Conservation (phyloP, 2,113 vertebrate genomes). For the Phylloscopus trochiloides region DNA sequence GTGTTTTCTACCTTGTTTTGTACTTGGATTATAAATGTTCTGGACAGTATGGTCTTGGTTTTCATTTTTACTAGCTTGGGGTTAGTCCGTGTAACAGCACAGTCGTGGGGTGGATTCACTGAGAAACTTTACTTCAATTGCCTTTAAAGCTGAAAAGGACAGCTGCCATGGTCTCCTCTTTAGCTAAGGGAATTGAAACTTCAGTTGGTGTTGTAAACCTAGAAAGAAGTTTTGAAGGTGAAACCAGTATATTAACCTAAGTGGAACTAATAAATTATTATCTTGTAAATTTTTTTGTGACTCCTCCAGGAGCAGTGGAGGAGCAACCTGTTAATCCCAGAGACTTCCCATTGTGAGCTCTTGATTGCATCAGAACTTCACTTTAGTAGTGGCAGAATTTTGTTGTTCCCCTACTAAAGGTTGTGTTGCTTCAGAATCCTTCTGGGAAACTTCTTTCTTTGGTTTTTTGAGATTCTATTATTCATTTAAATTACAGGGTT, state of each 20-base stretch:
- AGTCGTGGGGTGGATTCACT: background rate
- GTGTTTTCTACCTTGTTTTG: background rate
- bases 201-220: background rate
- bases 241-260: fast-evolving
- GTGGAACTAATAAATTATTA: background rate
- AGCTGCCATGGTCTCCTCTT: background rate
- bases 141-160: background rate
- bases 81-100: background rate
- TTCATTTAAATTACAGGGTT: background rate
- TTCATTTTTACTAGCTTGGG: fast-evolving
- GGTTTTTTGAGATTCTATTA: background rate
- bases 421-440: background rate
- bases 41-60: background rate
- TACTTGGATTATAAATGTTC: background rate
- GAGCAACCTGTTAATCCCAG: background rate
- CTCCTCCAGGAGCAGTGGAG: background rate
- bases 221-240: background rate
- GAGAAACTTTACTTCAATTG: background rate
- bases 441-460: background rate
- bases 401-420: background rate
- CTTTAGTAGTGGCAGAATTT: background rate
- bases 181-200: background rate
- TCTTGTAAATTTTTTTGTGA: background rate
- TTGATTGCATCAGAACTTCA: background rate
- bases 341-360: background rate